Evolutionary conservation across 2,888 invertebrate genomes (phyloP).

Genomic region (Lasioglossum malachurum): DNA sequence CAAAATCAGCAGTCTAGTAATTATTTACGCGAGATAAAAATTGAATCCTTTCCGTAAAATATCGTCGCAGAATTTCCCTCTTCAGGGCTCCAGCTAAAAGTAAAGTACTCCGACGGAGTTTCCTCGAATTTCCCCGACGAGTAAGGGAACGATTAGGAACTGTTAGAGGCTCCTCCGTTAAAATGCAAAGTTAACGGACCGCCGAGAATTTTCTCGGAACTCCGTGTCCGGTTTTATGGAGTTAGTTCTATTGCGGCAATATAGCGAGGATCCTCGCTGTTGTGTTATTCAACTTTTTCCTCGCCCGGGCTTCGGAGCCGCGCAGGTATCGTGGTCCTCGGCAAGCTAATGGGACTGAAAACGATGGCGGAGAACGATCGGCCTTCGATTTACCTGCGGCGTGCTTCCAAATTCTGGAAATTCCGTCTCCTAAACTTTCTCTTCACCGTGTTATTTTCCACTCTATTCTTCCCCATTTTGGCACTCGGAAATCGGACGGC

Average conservation of each 20-base stretch:
- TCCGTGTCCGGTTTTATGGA: conserved; percentile 46
- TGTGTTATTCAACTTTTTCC: conserved; percentile 58
- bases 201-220: conserved; percentile 48
- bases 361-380: conserved; percentile 71
- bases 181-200: conserved; percentile 41
- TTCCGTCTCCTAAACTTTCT: conserved; percentile 4
- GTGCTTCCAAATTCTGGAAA: conserved; percentile 59
- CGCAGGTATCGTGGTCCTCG: conserved; percentile 70
- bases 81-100: neutral
- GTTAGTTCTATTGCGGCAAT: conserved; percentile 58
- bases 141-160: neutral
- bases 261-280: conserved; percentile 46
- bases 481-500: neutral
- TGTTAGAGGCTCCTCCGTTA: conserved; percentile 1
- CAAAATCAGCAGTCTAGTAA: neutral
- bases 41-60: neutral
- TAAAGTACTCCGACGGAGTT: neutral
- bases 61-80: neutral
- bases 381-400: conserved; percentile 72
- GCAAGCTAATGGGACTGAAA: conserved; percentile 65
- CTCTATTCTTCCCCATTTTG: neutral
- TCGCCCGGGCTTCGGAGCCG: conserved; percentile 32
- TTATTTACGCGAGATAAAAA: neutral
- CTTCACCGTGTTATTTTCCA: neutral
- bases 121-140: neutral